Conservation (phyloP, 2,113 vertebrate genomes). For the Lasiurus borealis region DNA sequence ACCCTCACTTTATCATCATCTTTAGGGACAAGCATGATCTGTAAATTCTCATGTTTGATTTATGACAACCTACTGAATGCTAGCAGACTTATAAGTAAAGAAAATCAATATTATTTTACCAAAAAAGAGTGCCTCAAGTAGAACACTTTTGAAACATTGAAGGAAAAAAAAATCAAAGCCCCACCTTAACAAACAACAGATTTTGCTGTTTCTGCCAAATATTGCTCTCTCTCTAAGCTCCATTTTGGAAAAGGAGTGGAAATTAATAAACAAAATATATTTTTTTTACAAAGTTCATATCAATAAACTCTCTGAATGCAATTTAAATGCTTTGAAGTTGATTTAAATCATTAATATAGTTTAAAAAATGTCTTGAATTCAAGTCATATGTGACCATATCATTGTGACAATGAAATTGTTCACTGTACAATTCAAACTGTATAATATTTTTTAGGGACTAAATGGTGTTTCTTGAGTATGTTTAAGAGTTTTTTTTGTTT, state of each 20-base stretch:
- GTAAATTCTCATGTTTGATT: neutral
- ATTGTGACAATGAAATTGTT: neutral
- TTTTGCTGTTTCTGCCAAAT: slow-evolving; percentile 29
- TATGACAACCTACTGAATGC: neutral
- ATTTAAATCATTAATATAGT: slow-evolving; percentile 4
- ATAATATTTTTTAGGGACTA: neutral
- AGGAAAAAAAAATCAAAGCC: neutral
- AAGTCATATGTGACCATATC: neutral
- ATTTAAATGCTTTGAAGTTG: slow-evolving; percentile 6
- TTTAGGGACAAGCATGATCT: neutral
- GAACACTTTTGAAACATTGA: neutral
- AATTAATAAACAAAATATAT: neutral
- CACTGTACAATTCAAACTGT: too few relatives aligned
- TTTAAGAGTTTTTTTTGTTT: neutral
- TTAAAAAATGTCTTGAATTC: neutral
- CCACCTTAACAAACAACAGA: slow-evolving; percentile 21
- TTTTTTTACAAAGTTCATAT: slow-evolving; percentile 4
- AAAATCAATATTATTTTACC: slow-evolving; percentile 1
- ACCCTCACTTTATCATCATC: neutral
- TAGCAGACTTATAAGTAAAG: neutral
- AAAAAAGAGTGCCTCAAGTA: slow-evolving; percentile 41
- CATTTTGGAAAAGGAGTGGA: neutral
- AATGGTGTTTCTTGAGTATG: neutral
- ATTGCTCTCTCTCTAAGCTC: neutral
- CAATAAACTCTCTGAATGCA: neutral